Conservation (phyloP, 2,888 invertebrate genomes). For the Entomobrya multifasciata region DNA sequence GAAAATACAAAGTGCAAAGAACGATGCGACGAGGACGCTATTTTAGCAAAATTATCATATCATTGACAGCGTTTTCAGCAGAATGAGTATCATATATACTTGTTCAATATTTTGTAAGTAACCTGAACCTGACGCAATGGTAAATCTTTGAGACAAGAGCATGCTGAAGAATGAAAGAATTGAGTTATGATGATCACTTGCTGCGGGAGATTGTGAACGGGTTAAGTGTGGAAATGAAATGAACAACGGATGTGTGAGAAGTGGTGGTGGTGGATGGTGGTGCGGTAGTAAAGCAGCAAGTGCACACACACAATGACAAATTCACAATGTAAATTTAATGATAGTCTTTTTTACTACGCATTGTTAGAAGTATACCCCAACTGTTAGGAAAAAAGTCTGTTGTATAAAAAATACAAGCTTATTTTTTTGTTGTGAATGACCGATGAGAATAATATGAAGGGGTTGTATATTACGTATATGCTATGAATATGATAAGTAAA, state of each 20-base stretch:
- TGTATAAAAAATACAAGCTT: neutral
- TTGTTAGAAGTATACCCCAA: neutral
- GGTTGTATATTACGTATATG: neutral
- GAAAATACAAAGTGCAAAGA: too few species aligned
- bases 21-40: too few species aligned
- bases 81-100: too few species aligned
- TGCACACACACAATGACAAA: too few species aligned
- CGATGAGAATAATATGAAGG: neutral
- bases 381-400: neutral
- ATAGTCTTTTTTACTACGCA: constrained; percentile 18
- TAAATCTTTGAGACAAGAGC: constrained; percentile 61
- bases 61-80: too few species aligned
- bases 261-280: neutral
- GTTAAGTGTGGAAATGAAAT: constrained; percentile 49
- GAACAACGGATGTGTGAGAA: neutral
- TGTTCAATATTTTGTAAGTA: too few species aligned
- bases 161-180: constrained; percentile 42
- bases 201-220: constrained; percentile 67
- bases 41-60: too few species aligned
- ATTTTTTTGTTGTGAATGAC: constrained; percentile 17
- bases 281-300: constrained; percentile 8
- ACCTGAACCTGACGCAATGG: constrained; percentile 54
- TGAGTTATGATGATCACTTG: constrained; percentile 34
- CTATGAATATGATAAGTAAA: too few species aligned
- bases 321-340: too few species aligned